Percentiles rank a stretch among this genome's conserved stretches.
phyloP scores from a whole-genome alignment of 2,888 invertebrate species.

The Lacanobia oleracea region DNA sequence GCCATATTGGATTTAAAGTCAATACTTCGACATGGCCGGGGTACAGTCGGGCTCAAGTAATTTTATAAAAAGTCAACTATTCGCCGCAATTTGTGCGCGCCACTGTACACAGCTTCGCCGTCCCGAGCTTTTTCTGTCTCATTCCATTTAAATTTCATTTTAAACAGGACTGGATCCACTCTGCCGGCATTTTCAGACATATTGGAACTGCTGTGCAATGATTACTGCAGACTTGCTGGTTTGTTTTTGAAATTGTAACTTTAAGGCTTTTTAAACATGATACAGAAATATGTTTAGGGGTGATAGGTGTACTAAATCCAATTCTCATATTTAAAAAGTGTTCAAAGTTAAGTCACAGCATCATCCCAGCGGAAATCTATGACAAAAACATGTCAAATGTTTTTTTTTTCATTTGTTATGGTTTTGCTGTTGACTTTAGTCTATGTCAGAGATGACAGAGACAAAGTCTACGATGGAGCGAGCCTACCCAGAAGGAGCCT shows the following conservation, averaged over 20 bases:
- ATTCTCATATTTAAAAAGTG: no score
- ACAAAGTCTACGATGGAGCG: no score
- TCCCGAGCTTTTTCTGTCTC: slow-evolving; percentile 63
- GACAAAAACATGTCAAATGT: no score
- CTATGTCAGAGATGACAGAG: no score
- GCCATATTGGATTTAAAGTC: slow-evolving; percentile 64
- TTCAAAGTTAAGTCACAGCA: no score
- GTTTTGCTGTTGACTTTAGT: no score
- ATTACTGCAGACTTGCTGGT: slow-evolving; percentile 9
- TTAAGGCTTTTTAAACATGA: neutral
- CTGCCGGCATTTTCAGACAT: slow-evolving; percentile 40
- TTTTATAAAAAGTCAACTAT: slow-evolving; percentile 66
- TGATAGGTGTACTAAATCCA: neutral
- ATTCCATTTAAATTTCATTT: slow-evolving; percentile 74
- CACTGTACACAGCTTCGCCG: slow-evolving; percentile 54
- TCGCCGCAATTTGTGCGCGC: slow-evolving; percentile 66
- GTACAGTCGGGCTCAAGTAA: slow-evolving; percentile 56
- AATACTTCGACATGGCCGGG: slow-evolving; percentile 47
- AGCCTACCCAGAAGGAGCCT: no score
- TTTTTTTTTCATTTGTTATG: no score
- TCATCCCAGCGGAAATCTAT: no score
- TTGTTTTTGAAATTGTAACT: slow-evolving; percentile 15
- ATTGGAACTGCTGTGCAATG: slow-evolving; percentile 33
- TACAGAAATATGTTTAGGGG: neutral
- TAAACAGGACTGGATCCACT: slow-evolving; percentile 53